Conservation (phyloP, 2,797 vertebrate species). For the Enteromius treurensis region DNA sequence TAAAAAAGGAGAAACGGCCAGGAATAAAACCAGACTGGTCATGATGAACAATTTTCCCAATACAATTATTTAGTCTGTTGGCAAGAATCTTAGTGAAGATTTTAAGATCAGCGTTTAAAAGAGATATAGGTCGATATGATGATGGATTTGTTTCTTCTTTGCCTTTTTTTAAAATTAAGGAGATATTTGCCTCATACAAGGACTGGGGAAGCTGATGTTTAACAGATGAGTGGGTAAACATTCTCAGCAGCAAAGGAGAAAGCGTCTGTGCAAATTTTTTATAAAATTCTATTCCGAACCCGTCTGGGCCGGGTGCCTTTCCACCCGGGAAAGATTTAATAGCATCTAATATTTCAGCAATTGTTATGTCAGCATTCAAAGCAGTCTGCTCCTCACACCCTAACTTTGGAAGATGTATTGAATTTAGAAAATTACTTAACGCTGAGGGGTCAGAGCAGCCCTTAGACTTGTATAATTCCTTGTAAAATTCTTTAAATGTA, state of each 20-base stretch:
- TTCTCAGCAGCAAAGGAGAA: background rate
- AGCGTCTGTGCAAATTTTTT: background rate
- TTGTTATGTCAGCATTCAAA: background rate
- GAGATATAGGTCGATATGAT: too few relatives aligned
- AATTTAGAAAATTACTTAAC: background rate
- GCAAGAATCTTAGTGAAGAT: too few relatives aligned
- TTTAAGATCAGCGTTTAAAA: background rate
- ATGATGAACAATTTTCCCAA: background rate
- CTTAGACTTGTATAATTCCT: too few relatives aligned
- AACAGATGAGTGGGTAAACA: too few relatives aligned
- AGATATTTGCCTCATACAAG: too few relatives aligned
- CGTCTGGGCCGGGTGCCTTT: background rate
- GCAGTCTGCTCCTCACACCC: background rate
- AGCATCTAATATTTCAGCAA: background rate
- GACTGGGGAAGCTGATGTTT: too few relatives aligned
- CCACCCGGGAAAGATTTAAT: constrained; percentile 1
- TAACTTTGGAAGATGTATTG: background rate
- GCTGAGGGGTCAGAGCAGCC: background rate
- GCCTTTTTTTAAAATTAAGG: too few relatives aligned
- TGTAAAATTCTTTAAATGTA: too few relatives aligned
- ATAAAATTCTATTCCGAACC: constrained; percentile 4
- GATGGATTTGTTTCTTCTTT: too few relatives aligned
- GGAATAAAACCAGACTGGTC: background rate
- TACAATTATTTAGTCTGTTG: background rate
- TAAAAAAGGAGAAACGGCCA: background rate